Conservation (phyloP, 30 jellyfish, hydroid and myxozoan species). For the Clytia hemisphaerica region DNA sequence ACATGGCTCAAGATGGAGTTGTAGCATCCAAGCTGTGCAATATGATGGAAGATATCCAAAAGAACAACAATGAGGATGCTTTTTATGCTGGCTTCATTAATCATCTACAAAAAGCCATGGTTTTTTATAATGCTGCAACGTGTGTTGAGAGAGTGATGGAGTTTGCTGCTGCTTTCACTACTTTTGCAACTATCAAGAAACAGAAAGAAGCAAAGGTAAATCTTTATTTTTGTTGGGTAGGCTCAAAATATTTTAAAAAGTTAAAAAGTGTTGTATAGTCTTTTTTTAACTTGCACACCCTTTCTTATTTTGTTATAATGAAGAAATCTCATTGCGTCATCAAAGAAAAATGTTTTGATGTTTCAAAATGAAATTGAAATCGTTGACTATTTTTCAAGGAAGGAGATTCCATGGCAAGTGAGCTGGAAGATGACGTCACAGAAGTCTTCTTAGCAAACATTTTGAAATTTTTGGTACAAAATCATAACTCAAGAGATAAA, state of each 20-base stretch:
- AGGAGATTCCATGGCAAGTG: too few species aligned
- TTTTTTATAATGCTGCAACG: constrained; percentile 62
- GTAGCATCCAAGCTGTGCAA: constrained; percentile 22
- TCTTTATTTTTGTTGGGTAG: too few species aligned
- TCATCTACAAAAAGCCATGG: constrained; percentile 57
- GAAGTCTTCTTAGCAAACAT: constrained; percentile 54
- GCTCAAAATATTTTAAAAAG: too few species aligned
- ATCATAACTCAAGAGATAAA: constrained; percentile 62
- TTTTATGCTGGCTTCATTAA: constrained; percentile 43
- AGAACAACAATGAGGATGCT: constrained; percentile 10
- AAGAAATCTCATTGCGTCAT: too few species aligned
- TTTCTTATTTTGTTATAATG: too few species aligned
- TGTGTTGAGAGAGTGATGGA: constrained; percentile 84
- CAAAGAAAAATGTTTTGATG: too few species aligned
- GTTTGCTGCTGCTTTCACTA: constrained; percentile 54
- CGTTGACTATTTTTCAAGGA: too few species aligned
- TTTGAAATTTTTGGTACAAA: constrained; percentile 59
- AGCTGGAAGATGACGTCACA: not conserved
- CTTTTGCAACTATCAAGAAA: constrained; percentile 11
- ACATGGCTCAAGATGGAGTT: constrained; percentile 34
- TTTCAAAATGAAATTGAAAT: constrained; percentile 11
- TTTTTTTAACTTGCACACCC: not conserved
- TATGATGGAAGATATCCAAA: not conserved
- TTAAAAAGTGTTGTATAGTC: not conserved
- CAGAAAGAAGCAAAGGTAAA: constrained; percentile 22